These are phyloP conservation scores for Camptogramma bilineatum DNA, from an alignment of 2,888 invertebrate genomes.

Conservation along the genomic window DNA sequence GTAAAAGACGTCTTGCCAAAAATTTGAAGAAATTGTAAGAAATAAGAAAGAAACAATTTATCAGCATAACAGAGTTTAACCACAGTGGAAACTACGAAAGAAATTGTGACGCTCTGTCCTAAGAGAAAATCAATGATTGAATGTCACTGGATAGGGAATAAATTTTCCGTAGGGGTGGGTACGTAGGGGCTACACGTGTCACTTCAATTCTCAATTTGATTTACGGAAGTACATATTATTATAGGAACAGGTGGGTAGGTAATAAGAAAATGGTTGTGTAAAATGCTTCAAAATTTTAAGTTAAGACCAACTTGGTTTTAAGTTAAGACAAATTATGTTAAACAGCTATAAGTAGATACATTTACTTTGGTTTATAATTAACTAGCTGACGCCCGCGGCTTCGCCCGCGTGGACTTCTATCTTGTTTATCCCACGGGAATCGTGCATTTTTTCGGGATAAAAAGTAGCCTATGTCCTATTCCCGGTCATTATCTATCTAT, in stretches of 20 bases:
- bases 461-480: too few relatives aligned
- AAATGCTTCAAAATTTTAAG: background rate
- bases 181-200: slow-evolving; percentile 65
- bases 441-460: too few relatives aligned
- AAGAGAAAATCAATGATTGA: slow-evolving; percentile 78
- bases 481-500: too few relatives aligned
- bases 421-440: too few relatives aligned
- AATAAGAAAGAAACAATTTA: background rate
- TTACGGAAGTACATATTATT: slow-evolving; percentile 53
- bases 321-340: too few relatives aligned
- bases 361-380: too few relatives aligned
- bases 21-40: background rate
- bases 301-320: too few relatives aligned
- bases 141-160: slow-evolving; percentile 77
- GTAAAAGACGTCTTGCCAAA: too few relatives aligned
- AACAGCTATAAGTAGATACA: too few relatives aligned
- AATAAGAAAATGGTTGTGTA: background rate
- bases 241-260: background rate
- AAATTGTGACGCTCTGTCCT: slow-evolving; percentile 45
- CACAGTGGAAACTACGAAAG: slow-evolving; percentile 34
- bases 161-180: slow-evolving; percentile 63
- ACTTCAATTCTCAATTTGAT: slow-evolving; percentile 73
- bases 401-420: too few relatives aligned
- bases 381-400: too few relatives aligned
- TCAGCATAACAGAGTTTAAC: background rate